These are phyloP conservation scores for Chrysolophus pictus DNA, from an alignment of 2,797 vertebrate genomes.

Conservation along the genomic window DNA sequence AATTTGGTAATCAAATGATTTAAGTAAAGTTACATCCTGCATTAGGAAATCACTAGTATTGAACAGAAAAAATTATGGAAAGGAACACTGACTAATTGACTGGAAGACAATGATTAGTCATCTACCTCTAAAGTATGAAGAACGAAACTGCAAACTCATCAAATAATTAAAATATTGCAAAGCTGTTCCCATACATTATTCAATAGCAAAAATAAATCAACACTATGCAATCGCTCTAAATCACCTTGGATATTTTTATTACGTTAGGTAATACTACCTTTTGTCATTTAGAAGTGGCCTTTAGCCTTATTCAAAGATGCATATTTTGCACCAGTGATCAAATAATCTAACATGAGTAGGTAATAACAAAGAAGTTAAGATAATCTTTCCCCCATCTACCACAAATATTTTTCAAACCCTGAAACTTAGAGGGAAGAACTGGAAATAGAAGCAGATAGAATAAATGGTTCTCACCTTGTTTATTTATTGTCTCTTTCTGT, in stretches of 20 bases:
- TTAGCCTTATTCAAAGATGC: not conserved
- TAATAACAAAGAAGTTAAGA: not conserved
- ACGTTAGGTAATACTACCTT: not conserved
- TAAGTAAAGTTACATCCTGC: not conserved
- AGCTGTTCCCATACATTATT: constrained; percentile 19
- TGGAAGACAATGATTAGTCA: not conserved
- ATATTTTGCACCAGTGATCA: not conserved
- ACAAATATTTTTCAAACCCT: not conserved
- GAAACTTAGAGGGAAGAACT: not conserved
- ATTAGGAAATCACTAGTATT: not conserved
- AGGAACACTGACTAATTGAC: not conserved
- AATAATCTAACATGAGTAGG: not conserved
- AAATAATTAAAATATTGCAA: constrained; percentile 49
- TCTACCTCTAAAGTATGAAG: not conserved
- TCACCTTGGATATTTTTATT: not conserved
- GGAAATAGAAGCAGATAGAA: not conserved
- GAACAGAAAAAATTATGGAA: not conserved
- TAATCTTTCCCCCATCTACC: not conserved
- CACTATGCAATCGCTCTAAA: not conserved
- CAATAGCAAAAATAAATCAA: not conserved
- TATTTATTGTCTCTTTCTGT: not conserved
- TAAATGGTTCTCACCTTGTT: not conserved
- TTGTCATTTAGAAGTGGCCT: not conserved
- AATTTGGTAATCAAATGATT: not conserved
- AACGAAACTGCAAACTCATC: not conserved